Percentiles rank a stretch among this genome's conserved stretches.
These are phyloP conservation scores for Mormyrus proboscirostris DNA, from an alignment of 2,797 vertebrate species.

Conservation along the genomic window DNA sequence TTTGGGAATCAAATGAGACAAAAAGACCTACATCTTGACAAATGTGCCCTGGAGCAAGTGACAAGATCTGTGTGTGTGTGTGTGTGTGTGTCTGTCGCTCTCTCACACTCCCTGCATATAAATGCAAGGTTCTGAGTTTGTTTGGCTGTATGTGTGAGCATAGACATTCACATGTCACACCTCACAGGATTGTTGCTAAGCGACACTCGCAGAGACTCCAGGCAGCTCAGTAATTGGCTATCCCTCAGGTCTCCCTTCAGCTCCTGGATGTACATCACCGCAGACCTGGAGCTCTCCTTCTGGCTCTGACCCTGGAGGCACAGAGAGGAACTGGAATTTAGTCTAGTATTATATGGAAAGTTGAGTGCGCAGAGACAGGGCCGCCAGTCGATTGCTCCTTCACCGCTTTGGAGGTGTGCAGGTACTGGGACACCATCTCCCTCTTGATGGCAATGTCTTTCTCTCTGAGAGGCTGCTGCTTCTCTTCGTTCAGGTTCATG, in stretches of 20 bases:
- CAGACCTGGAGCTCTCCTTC: slow-evolving; percentile 77
- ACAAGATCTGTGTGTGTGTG: background rate
- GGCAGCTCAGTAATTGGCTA: slow-evolving; percentile 64
- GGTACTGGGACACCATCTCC: slow-evolving; percentile 89
- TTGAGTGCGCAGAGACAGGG: background rate
- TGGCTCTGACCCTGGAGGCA: slow-evolving; percentile 69
- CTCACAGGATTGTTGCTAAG: slow-evolving; percentile 92
- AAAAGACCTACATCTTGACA: background rate
- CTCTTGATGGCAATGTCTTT: slow-evolving; percentile 84
- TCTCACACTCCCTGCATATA: background rate
- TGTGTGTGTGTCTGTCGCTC: background rate
- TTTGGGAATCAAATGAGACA: background rate
- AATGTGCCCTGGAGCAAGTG: background rate
- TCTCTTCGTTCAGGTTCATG: slow-evolving; percentile 85
- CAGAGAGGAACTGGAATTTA: background rate
- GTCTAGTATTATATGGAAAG: background rate
- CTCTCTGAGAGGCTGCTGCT: slow-evolving; percentile 74
- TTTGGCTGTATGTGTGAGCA: background rate
- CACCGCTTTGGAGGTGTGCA: slow-evolving; percentile 80
- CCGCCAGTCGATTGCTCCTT: slow-evolving; percentile 41
- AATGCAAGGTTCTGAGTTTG: background rate
- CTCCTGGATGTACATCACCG: slow-evolving; percentile 83
- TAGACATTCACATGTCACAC: slow-evolving; percentile 47
- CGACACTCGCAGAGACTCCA: slow-evolving; percentile 83
- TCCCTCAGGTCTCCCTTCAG: slow-evolving; percentile 70